Conservation (phyloP, 2,113 vertebrate species). For the Ptychochromis oligacanthus region DNA sequence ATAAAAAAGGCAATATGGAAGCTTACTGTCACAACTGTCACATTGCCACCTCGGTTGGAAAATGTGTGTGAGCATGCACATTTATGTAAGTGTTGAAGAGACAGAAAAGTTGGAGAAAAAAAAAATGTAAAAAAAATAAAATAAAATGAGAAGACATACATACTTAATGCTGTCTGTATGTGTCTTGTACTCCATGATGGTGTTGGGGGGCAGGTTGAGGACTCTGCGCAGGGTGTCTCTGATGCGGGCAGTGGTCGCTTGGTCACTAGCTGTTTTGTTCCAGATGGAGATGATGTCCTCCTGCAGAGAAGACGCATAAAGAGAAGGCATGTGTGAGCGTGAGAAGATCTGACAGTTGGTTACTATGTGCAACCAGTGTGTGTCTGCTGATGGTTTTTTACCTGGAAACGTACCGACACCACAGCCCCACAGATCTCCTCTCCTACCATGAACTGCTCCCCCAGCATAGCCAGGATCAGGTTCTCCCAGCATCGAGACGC, state of each 20-base stretch:
- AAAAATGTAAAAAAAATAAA: conserved; percentile 43
- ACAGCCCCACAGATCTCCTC: conserved; percentile 87
- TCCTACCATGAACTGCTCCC: conserved; percentile 88
- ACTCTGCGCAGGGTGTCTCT: conserved; percentile 85
- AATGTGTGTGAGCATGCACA: conserved; percentile 23
- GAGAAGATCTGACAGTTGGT: not conserved
- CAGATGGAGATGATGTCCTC: conserved; percentile 88
- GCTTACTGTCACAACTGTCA: too few relatives aligned
- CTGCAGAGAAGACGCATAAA: conserved; percentile 53
- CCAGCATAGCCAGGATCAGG: conserved; percentile 86
- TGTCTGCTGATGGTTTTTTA: conserved; percentile 39
- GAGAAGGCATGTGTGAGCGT: conserved; percentile 42
- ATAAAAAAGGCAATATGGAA: too few relatives aligned
- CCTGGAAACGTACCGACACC: conserved; percentile 86
- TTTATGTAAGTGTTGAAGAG: not conserved
- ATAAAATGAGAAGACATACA: conserved; percentile 68
- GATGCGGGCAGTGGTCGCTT: conserved; percentile 83
- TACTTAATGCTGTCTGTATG: conserved; percentile 88
- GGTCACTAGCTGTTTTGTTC: conserved; percentile 87
- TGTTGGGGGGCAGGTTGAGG: conserved; percentile 85
- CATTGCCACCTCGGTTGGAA: not conserved
- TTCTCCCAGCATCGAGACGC: conserved; percentile 87
- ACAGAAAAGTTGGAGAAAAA: conserved; percentile 21
- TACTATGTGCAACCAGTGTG: not conserved
- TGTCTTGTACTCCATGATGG: conserved; percentile 88